These are phyloP conservation scores for Drosophila albomicans DNA, from an alignment of 1,140 invertebrate species.

Conservation along the genomic window DNA sequence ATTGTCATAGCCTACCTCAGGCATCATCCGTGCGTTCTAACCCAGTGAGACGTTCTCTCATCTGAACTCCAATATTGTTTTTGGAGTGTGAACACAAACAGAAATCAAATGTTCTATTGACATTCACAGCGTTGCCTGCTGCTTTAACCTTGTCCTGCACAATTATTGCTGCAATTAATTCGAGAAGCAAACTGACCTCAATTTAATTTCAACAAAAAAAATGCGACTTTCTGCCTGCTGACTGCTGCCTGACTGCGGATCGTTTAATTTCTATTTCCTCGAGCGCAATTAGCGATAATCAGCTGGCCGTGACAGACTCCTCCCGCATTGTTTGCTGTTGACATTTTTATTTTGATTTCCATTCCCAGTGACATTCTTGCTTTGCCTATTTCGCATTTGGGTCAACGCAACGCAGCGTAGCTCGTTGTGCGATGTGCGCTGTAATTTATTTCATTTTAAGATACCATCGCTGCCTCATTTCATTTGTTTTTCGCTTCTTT, in stretches of 20 bases:
- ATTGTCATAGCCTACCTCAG: conserved; percentile 57
- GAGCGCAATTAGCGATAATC: conserved; percentile 77
- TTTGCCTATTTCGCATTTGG: conserved; percentile 55
- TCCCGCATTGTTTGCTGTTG: conserved; percentile 28
- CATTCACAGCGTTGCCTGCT: conserved; percentile 30
- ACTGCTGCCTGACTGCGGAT: conserved; percentile 20
- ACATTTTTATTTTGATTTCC: conserved; percentile 44
- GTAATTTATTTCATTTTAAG: conserved; percentile 77
- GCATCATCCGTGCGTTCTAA: conserved; percentile 15
- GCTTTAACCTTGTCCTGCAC: conserved; percentile 47
- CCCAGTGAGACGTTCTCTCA: not conserved
- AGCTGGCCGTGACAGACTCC: conserved; percentile 47
- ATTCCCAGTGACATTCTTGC: conserved; percentile 41
- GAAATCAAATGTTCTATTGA: conserved; percentile 13
- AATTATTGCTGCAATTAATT: conserved; percentile 62
- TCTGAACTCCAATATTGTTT: not conserved
- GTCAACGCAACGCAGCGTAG: conserved; percentile 58
- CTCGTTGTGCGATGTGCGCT: conserved; percentile 43
- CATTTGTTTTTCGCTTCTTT: conserved; percentile 29
- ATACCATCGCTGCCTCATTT: conserved; percentile 64
- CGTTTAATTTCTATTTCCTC: conserved; percentile 70
- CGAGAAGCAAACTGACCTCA: conserved; percentile 5
- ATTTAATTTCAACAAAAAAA: conserved; percentile 1
- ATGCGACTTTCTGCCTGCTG: not conserved
- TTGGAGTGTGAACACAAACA: not conserved